Evolutionary conservation across 1,140 invertebrate species (phyloP).

Genomic region (Varroa destructor): DNA sequence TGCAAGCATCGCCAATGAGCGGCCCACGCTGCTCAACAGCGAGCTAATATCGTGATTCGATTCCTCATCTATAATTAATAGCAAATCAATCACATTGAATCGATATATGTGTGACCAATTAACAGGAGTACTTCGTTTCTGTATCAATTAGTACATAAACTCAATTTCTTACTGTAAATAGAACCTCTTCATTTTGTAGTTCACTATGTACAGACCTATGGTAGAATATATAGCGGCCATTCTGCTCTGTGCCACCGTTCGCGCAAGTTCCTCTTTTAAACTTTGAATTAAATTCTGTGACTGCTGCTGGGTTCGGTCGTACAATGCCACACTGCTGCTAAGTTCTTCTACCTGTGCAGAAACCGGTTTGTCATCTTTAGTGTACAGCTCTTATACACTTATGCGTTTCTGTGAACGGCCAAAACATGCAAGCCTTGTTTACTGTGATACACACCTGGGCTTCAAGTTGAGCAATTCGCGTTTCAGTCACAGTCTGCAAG

Average conservation of each 20-base stretch:
- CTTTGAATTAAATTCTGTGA: constrained; percentile 12
- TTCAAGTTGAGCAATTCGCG: constrained; percentile 13
- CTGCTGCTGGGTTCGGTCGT: constrained; percentile 11
- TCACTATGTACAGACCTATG: not conserved
- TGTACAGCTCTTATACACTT: no score
- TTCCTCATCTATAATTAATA: constrained; percentile 11
- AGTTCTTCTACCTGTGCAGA: constrained; percentile 19
- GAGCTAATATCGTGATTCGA: constrained; percentile 26
- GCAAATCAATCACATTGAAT: no score
- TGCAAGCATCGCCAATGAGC: constrained; percentile 14
- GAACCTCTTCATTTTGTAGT: not conserved
- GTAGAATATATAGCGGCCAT: constrained; percentile 10
- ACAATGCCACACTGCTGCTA: constrained; percentile 5
- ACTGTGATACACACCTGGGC: not conserved
- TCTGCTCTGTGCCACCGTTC: not conserved
- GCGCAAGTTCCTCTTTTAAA: constrained; percentile 11
- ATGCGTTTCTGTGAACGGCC: no score
- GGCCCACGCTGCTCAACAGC: not conserved
- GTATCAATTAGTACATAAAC: not conserved
- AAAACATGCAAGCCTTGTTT: no score
- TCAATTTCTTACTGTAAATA: not conserved
- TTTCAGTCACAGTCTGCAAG: not conserved
- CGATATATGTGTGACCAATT: not conserved
- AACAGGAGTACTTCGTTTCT: not conserved
- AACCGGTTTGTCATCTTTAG: no score